Evolutionary conservation across 2,113 vertebrate species (phyloP).

Genomic region (Petrocephalus zakoni): DNA sequence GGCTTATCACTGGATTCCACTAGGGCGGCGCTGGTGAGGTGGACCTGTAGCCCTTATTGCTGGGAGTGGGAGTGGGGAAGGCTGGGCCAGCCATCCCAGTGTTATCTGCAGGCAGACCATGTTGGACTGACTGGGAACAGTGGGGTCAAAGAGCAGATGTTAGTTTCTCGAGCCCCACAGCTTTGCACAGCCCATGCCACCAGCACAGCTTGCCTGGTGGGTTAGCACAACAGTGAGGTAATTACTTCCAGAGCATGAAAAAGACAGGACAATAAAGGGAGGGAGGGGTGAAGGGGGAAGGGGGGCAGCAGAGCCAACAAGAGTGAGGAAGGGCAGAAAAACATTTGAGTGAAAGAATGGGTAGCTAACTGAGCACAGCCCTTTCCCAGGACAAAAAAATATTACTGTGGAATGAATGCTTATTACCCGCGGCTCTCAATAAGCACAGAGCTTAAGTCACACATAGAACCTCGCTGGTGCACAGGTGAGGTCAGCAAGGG

Average conservation of each 20-base stretch:
- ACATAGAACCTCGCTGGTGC: background rate
- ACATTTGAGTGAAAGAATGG: background rate
- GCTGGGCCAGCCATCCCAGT: background rate
- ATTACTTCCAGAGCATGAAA: conserved; percentile 65
- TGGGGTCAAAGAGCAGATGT: background rate
- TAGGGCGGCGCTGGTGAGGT: background rate
- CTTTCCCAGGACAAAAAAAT: background rate
- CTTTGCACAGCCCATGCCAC: background rate
- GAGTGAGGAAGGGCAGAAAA: conserved; percentile 11
- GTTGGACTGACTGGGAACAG: background rate
- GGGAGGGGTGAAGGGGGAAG: no score
- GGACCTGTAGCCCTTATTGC: background rate
- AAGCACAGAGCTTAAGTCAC: background rate
- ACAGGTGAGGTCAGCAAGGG: background rate
- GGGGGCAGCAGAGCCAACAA: background rate
- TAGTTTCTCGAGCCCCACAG: background rate
- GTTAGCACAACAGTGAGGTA: conserved; percentile 56
- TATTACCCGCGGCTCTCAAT: background rate
- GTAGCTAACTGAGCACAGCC: background rate
- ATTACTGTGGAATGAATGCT: background rate
- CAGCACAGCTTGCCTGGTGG: conserved; percentile 26
- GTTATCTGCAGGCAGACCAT: conserved; percentile 34
- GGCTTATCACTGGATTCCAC: background rate
- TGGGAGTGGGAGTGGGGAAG: background rate
- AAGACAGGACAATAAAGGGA: conserved; percentile 33